A percentile compares a stretch with the other conserved stretches of the same genome.
Conservation (phyloP, 2,888 invertebrate genomes). For the Myopa testacea region DNA sequence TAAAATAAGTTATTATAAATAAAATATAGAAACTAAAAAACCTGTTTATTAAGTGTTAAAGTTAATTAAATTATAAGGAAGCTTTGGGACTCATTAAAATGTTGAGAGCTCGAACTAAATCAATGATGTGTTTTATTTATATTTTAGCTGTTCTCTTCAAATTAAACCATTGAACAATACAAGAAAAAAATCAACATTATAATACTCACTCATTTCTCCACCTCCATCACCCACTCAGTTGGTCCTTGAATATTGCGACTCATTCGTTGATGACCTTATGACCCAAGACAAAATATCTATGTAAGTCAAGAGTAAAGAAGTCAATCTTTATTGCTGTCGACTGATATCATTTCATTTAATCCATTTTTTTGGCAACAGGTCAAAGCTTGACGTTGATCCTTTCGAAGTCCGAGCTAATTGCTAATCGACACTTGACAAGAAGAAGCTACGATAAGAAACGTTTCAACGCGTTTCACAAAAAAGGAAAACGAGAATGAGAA, state of each 20-base stretch:
- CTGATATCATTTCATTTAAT: slow-evolving; percentile 32
- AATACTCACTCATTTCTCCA: no score
- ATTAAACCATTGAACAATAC: no score
- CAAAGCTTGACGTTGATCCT: slow-evolving; percentile 28
- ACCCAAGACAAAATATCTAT: no score
- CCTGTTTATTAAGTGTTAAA: neutral
- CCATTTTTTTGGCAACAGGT: slow-evolving; percentile 32
- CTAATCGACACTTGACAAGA: slow-evolving; percentile 23
- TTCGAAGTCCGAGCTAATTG: slow-evolving; percentile 31
- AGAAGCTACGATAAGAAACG: no score
- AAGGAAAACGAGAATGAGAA: no score
- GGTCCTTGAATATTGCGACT: no score
- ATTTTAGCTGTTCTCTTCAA: no score
- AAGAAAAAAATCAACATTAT: no score
- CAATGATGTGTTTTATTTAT: neutral
- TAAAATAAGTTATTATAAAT: neutral
- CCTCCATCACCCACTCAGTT: no score
- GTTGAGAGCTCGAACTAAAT: neutral
- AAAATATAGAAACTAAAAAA: neutral
- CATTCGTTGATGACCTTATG: no score
- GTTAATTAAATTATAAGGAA: no score
- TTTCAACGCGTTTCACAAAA: no score
- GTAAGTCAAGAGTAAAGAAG: neutral
- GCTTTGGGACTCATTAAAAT: neutral
- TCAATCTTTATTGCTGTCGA: slow-evolving; percentile 33